Base-by-base conservation (phyloP, 2,797 vertebrate genomes). In the Arctocebus calabarensis region DNA sequence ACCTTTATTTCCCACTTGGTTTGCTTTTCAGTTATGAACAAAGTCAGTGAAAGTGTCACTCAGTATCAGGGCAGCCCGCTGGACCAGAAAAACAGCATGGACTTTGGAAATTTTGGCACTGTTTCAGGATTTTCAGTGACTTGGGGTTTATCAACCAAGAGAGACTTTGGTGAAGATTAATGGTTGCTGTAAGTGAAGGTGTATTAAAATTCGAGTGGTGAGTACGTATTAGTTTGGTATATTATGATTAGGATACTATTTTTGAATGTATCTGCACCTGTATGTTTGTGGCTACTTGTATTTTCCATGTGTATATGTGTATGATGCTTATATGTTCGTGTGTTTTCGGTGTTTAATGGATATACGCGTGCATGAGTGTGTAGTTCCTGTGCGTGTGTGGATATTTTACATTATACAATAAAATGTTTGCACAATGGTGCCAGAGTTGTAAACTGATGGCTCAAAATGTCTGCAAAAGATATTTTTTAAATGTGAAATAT, bases 1-100 rank as follows among this genome's bases (percentile, higher is more conserved):
- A 70, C 5, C 32, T 84, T 48, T 93, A 64, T 32, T 66, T 91
- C 23, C 37, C 62, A 27, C n/a, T 59, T 75, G 40, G 64, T 70
- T 55, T 92, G 73, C 32, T 88, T 92, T 95, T 79, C 70, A 64
- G 34, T 85, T 79, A 85, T 14, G 25, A 59, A 71, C 29, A 16
- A 29, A 81, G 27, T 81, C n/a, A 82, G 16, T 52, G 11, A 59
- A 87, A 78, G 10, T 79, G 7, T 86, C 84, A 81, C 48, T 34
- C 59, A 52, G 16, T 68, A 64, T 34, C 29, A 87, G 37, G 90
- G 68, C 37, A 78, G 45, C 64, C 68, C 4, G 0, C 4, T 22
- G 34, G 34, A 40, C 57, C 32, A 40, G 27, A 48, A 75, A 86
- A 90, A 14, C 45, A 45, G 34, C 2, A 25, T 11, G 27, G 40